A percentile compares a stretch with the other conserved stretches of the same genome.
Conservation (phyloP, 2,888 invertebrate genomes). For the Platerodrilus igneus region DNA sequence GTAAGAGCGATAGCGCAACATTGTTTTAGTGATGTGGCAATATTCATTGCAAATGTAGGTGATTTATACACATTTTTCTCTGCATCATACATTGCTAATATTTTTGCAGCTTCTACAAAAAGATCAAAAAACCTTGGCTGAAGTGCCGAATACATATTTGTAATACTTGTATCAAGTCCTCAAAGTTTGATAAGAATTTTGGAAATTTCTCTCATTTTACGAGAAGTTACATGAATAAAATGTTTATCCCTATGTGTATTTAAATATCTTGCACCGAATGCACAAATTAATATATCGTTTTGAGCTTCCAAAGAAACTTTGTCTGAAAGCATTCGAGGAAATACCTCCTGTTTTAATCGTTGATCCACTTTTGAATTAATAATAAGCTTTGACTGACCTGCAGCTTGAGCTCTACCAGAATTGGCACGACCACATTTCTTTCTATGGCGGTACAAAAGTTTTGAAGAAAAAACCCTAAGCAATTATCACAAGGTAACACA, state of each 20-base stretch:
- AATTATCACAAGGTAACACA: too few species aligned
- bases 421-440: too few species aligned
- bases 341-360: too few species aligned
- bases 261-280: constrained; percentile 20
- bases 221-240: constrained; percentile 17
- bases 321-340: too few species aligned
- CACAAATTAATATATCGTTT: constrained; percentile 12
- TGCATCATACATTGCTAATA: constrained; percentile 15
- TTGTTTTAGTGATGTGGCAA: constrained; percentile 17
- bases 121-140: constrained; percentile 17
- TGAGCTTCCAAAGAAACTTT: too few species aligned
- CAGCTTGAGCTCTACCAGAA: too few species aligned
- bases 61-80: too few species aligned
- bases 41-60: constrained; percentile 19
- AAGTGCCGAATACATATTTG: constrained; percentile 12
- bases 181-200: constrained; percentile 18
- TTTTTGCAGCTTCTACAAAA: constrained; percentile 18
- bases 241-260: constrained; percentile 21
- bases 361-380: too few species aligned
- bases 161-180: constrained; percentile 11
- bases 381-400: too few species aligned
- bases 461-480: too few species aligned
- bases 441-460: too few species aligned
- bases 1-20: too few species aligned
- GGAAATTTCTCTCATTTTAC: constrained; percentile 22